Base-by-base conservation (phyloP, 1,140 invertebrate species). In the Zaprionus ghesquierei region DNA sequence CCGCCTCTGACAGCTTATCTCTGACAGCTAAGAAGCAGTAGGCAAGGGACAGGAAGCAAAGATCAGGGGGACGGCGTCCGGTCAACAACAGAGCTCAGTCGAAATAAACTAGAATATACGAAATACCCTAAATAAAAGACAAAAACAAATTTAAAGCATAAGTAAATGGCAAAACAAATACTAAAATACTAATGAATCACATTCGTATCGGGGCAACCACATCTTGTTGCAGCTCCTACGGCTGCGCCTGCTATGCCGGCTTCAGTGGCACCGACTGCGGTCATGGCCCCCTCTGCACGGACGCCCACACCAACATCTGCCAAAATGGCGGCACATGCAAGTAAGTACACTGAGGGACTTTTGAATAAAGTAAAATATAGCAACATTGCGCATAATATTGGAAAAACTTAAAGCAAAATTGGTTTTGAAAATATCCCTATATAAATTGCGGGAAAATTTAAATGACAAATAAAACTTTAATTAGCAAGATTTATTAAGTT, bases 291-390 rank as follows among this genome's bases (percentile, higher is more conserved):
- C 93, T 96, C 41, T 97, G 96, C 89, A 93, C 93, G 33, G 92
- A 93, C 53, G 93, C 94, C 49, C 93, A 94, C 35, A 93, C 93
- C 60, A 94, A 94, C 70, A 93, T 95, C 74, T 97, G 96, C 90
- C 94, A 95, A 92, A 96, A 96, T 84, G 95, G 94, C 38, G 96
- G 95, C 68, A 95, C 93, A 38, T 97, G 96, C 94, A 95, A 95
- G 96, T 96, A 94, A 94, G 93, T 22, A 33, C 10, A 29, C 5
- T 29, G 2, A 29, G n/a, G n/a, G n/a, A n/a, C n/a, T n/a, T n/a
- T n/a, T n/a, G n/a, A 29, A 29, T 29, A 5, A 5, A 29, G 6
- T 29, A 29, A 9, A 29, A 29, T 29, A 29, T 29, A 5, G 5
- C 5, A 29, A 29, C n/a, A n/a, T n/a, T n/a, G n/a, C n/a, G n/a